Base-by-base conservation (phyloP, 2,113 vertebrate species). In the Cyanoramphus novaezelandiae region DNA sequence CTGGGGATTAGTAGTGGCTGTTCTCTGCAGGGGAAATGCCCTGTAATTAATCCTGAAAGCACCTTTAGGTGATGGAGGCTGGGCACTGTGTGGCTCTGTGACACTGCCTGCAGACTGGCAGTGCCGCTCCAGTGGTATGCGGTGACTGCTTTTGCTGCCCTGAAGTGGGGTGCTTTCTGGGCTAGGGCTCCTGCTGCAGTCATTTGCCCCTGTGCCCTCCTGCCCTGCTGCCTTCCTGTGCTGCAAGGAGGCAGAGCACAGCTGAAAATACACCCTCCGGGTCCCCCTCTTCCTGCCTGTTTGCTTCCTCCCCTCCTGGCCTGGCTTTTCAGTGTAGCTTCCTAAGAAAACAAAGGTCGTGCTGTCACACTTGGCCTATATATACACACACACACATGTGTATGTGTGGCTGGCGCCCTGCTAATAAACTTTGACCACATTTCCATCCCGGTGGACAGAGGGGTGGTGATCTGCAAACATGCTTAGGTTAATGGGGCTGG, bases 381-480 rank as follows among this genome's bases (percentile, higher is more conserved):
- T 5, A 65, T 2, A 75, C 47, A 85, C 24, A 72, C 6, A 44
- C 20, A 17, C 8, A 17, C 28, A 7, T 0, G 1, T 12, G 15
- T 41, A 21, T 2, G 31, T 41, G n/a, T 3, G 6, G 60, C 91
- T 95, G 92, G 55, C 1, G 0, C 59, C 21, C 74, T 86, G 39
- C 72, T 84, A 67, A 78, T 96, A 86, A 95, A 96, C 93, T 97
- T 92, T 95, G 91, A 95, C 94, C 93, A 44, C 39, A 11, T 84
- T 95, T 88, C 89, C 65, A 75, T 78, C 60, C 47, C 7, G 1
- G 29, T 53, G 77, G 80, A 82, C 69, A 52, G 88, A 72, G 83
- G 65, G 80, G 23, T 0, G 0, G 88, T 33, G 43, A 50, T 76
- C 43, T 71, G 69, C 65, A 95, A 86, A 92, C 77, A 82, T 9